Conservation (phyloP, 2,888 invertebrate species). For the Spodoptera exigua region DNA sequence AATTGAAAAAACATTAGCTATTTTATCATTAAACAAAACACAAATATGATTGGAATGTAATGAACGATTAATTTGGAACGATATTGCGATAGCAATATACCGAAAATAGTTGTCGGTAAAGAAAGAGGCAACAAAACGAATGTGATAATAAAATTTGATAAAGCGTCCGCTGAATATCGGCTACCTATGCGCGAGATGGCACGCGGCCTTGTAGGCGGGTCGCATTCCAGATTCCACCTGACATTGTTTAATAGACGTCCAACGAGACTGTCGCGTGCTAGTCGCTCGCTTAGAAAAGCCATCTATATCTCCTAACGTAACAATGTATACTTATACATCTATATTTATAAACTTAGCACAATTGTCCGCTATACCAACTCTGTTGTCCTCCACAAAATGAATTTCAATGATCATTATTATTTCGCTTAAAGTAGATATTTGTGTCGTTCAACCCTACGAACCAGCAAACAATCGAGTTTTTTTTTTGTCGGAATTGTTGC, state of each 20-base stretch:
- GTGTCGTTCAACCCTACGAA: conserved; percentile 43
- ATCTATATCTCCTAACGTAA: conserved; percentile 50
- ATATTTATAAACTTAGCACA: conserved; percentile 48
- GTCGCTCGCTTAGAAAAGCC: conserved; percentile 54
- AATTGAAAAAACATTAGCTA: too few species aligned
- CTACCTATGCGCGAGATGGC: conserved; percentile 68
- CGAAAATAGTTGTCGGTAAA: conserved; percentile 33
- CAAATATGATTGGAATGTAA: conserved; percentile 8
- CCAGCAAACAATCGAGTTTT: conserved; percentile 30
- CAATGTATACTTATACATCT: conserved; percentile 34
- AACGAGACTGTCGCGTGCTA: conserved; percentile 63
- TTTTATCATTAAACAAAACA: not conserved
- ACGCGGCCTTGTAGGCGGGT: conserved; percentile 85
- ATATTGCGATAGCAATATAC: conserved; percentile 18
- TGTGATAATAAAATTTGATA: conserved; percentile 56
- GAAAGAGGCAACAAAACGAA: conserved; percentile 46
- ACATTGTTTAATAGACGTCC: conserved; percentile 77
- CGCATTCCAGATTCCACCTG: conserved; percentile 85
- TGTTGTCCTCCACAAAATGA: conserved; percentile 30
- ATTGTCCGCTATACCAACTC: conserved; percentile 33
- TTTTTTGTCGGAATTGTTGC: conserved; percentile 41
- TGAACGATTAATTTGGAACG: conserved; percentile 17
- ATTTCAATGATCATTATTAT: conserved; percentile 30
- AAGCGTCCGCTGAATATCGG: conserved; percentile 58
- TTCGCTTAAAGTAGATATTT: conserved; percentile 34